Base-by-base conservation (phyloP, 23 tunicate species). In the Halocynthia aurantium region DNA sequence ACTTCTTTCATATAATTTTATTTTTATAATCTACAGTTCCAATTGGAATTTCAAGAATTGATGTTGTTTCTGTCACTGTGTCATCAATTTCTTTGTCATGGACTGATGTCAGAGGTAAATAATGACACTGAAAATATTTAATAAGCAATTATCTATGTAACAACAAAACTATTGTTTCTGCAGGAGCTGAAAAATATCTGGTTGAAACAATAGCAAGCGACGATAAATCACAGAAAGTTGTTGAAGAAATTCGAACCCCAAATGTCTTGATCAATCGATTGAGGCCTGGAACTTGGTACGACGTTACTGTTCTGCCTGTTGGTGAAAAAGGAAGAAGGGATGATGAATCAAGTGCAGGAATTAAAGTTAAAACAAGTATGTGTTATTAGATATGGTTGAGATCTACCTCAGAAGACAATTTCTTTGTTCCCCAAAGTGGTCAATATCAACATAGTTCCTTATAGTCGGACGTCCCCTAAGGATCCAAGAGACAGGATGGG, bases 11-110 rank as follows among this genome's bases (percentile, higher is more conserved):
- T 20, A 70, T 50, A 15, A 69, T 70, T 53, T 49, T 71, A 9
- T 72, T 76, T 56, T 66, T 51, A 79, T 82, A 73, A 57, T 84
- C 61, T 80, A 50, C 82, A 17, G 80, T 74, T 8, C 85, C 92
- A n/a, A 52, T 19, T 10, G 81, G 82, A 64, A 87, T 87, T 7
- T 50, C 75, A 7, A 53, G 53, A 10, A 51, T 89, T 44, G 80
- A 80, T 55, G 82, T 80, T 7, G 76, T 77, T 53, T 73, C 82
- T 7, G 83, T 80, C 8, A 55, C 80, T 40, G 71, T 72, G 50
- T 31, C 69, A 10, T 52, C 69, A 6, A 84, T 89, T 40, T 17
- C 53, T 19, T 19, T 89, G 77, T 67, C 86, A 6, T 89, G 96
- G 96, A 60, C 66, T 20, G 51, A 68, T 17, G 57, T 68, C 5